Evolutionary conservation across 1,140 invertebrate species (phyloP), one percentile per base, ranked within the genome.

Genomic region (Drosophila pseudoananassae): DNA sequence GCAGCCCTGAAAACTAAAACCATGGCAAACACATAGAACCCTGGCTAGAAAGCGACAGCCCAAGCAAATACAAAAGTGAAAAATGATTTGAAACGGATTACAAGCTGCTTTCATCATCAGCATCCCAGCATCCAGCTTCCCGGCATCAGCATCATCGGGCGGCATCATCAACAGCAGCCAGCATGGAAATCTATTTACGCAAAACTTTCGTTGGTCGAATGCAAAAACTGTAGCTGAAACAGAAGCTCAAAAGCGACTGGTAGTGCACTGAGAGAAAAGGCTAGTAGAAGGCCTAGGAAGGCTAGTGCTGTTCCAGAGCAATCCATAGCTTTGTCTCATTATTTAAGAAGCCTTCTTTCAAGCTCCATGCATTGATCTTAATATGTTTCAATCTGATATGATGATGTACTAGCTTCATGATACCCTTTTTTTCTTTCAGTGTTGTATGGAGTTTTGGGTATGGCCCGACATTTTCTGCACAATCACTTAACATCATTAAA

Each of bases 401-500:
- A 27, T 27, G 9, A 36, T 9, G 9, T n/a, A 4, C 20, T 1
- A 36, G 2, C 33, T 10, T 36, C 33, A 12, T 9, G 33, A 10
- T 36, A n/a, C 9, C 9, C 14, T 1, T 12, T 1, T 25, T 61
- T 17, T 33, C 61, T 33, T 23, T 4, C 27, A 23, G 45, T 60
- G 15, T 36, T 6, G 2, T 12, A 40, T 17, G 12, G 36, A 33
- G 31, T 82, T 63, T 59, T 49, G 50, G 70, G 51, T 56, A 57
- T 54, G 60, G 74, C 64, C 74, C 70, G 70, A 75, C 71, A 57
- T 87, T 83, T 87, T 88, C 83, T 88, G 83, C 83, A 87, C 83
- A 87, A 88, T 87, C 83, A 88, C 83, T 87, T 87, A 87, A 87
- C 83, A 87, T 87, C 83, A 87, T 87, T 87, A 87, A 87, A 88